Base-by-base conservation (phyloP, 1,140 invertebrate genomes). In the Bradysia coprophila region DNA sequence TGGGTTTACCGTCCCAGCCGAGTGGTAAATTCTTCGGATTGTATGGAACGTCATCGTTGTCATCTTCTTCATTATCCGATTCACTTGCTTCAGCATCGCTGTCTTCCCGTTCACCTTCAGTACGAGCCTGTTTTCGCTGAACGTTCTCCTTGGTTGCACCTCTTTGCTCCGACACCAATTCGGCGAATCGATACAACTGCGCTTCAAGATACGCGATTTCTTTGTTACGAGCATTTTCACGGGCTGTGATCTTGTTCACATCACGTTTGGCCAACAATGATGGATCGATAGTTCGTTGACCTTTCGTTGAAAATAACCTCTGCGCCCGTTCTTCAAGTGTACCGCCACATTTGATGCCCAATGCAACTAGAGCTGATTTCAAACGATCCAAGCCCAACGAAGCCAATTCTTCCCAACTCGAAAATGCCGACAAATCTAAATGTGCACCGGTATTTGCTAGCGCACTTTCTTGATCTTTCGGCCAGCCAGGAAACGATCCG, bases 1-100 rank as follows among this genome's bases (percentile, higher is more conserved):
- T 97, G 1, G 93, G 93, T 69, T 99, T 99, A 38, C 95, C 96
- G 68, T 99, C 96, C 95, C 95, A 99, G 5, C 95, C 96, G 0
- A 98, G 71, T 2, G 96, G 96, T 23, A 99, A 62, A 67, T 98
- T 98, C 66, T 99, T 99, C 0, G 96, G 96, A 69, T 99, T 99
- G 61, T 98, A 98, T 0, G 94, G 92, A 33, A 97, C 86, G 50
- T 89, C 87, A 57, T 91, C 84, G 38, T 88, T 85, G 48, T 93
- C 90, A 50, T 92, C 87, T 50, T 87, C 76, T 45, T 89, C 84
- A 45, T 88, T 88, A 33, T 87, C 84, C 13, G 73, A 82, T 54
- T 91, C 89, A 49, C 81, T 84, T 42, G 81, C 85, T 51, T 96
- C 90, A 21, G 81, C 87, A 55, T 94, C 91, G 15, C 87, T 90